These are phyloP conservation scores for Drosophila seguyi DNA, from an alignment of 1,140 invertebrate genomes.

Conservation along the genomic window DNA sequence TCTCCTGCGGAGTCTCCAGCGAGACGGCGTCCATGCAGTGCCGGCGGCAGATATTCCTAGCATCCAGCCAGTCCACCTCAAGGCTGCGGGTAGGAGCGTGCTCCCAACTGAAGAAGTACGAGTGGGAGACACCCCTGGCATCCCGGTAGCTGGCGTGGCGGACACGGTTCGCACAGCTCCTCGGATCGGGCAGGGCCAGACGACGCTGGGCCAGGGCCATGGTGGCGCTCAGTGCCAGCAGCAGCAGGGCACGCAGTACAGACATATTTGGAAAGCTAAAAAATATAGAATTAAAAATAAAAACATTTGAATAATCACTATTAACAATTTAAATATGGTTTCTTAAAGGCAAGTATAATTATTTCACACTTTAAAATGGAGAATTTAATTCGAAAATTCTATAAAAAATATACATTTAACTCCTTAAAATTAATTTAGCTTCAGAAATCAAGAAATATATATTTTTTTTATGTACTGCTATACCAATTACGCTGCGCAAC, in stretches of 20 bases:
- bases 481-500: not conserved
- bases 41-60: constrained; percentile 95
- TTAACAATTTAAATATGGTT: not conserved
- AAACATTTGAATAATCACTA: not conserved
- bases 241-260: constrained; percentile 83
- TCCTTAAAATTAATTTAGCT: not conserved
- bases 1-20: constrained; percentile 95
- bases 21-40: constrained; percentile 97
- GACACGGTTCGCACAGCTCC: constrained; percentile 94
- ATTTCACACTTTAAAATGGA: not conserved
- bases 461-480: no score
- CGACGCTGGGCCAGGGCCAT: constrained; percentile 91
- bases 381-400: not conserved
- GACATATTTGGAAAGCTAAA: constrained; percentile 55
- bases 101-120: constrained; percentile 98
- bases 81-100: constrained; percentile 93
- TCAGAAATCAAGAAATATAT: not conserved
- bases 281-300: not conserved
- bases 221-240: constrained; percentile 89
- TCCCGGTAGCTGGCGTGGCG: constrained; percentile 94
- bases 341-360: not conserved
- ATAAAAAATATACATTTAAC: not conserved
- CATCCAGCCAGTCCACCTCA: constrained; percentile 96
- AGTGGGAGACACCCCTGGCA: constrained; percentile 93
- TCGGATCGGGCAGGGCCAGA: constrained; percentile 93